Base-by-base conservation (phyloP, 2,888 invertebrate species). In the Elegia similella region DNA sequence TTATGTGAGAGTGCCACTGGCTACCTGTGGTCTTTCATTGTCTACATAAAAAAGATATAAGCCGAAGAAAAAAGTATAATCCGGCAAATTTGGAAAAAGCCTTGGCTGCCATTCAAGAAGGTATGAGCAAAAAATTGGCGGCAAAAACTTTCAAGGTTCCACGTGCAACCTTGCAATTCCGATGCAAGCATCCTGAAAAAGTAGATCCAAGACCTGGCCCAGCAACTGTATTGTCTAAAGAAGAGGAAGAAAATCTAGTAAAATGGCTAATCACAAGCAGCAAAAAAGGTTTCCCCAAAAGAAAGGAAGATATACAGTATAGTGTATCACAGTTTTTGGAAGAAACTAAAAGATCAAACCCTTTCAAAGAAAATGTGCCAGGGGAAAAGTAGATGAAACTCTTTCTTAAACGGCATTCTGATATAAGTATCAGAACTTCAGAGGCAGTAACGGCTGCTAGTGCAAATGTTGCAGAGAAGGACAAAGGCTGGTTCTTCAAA, bases 211-310 rank as follows among this genome's bases (percentile, higher is more conserved):
- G 44, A 30, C 62, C 62, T 30, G 63, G 64, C 8, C 63, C 64
- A 7, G 23, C 55, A 15, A 59, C 61, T 38, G 42, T 66, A 32
- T 55, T 63, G 32, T 59, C 52, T 38, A 17, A 64, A 44, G 65
- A 68, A 44, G 73, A 75, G 63, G 76, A 77, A 68, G 53, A 64
- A 30, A 56, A 47, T 56, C 61, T 78, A 13, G 73, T 63, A n/a
- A 54, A 69, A 12, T 79, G 78, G 79, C 64, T 79, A 50, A 55
- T 56, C 52, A 57, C 68, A 32, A 63, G 67, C 56, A 54, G 64
- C 48, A 64, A 60, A 62, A 76, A 74, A 67, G 74, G 77, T 16
- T 78, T 78, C 62, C 77, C 78, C 13, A 64, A 63, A 52, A 54
- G 65, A 60, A 72, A 69, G 58, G 61, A 62, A 17, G 67, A 67